Percentiles rank a stretch among this genome's conserved stretches.
These are phyloP conservation scores for Gortyna flavago DNA, from an alignment of 2,888 invertebrate species.

Conservation along the genomic window DNA sequence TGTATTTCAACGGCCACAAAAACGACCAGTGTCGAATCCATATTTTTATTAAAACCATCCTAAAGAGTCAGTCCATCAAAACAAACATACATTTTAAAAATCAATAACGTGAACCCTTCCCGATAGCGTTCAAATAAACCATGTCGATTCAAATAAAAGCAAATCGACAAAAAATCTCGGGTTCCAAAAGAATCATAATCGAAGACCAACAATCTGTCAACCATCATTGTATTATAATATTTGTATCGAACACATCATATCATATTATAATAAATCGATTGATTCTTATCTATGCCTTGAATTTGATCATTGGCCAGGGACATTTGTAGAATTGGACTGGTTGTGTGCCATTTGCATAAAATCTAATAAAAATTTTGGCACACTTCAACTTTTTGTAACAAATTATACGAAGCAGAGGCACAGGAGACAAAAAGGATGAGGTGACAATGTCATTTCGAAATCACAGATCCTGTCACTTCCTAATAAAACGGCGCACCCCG, in stretches of 20 bases:
- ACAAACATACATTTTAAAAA: conserved; percentile 86
- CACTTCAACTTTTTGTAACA: conserved; percentile 12
- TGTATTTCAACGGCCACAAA: conserved; percentile 40
- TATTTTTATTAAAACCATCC: conserved; percentile 72
- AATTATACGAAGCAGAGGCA: conserved; percentile 12
- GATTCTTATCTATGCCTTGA: conserved; percentile 39
- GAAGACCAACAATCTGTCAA: conserved; percentile 86
- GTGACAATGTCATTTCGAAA: conserved; percentile 64
- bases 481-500: conserved; percentile 77
- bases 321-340: neutral
- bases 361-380: neutral
- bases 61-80: conserved; percentile 82
- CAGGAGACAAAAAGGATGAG: conserved; percentile 34
- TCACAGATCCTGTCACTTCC: conserved; percentile 72
- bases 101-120: conserved; percentile 86
- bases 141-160: conserved; percentile 81
- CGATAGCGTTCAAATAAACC: conserved; percentile 85
- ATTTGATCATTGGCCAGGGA: neutral
- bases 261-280: conserved; percentile 72
- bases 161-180: conserved; percentile 74
- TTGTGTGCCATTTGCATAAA: neutral
- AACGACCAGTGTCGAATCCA: conserved; percentile 47
- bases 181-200: conserved; percentile 76
- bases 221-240: conserved; percentile 84
- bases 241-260: conserved; percentile 69